phyloP scores from a whole-genome alignment of 2,113 vertebrate species.

The Thomomys bottae region DNA sequence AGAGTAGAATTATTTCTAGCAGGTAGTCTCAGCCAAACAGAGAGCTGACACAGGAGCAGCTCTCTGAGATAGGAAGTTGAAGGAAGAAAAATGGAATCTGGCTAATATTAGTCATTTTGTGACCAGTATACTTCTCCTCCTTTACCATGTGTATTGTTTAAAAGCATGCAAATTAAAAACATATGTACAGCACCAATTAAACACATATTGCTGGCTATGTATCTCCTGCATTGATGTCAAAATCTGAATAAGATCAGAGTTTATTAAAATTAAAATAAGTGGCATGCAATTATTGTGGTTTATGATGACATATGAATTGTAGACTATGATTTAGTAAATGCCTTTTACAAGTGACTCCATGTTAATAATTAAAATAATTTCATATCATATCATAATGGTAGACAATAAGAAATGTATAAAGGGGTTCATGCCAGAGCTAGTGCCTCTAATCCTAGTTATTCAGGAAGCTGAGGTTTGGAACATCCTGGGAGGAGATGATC shows the following conservation, averaged over 20 bases:
- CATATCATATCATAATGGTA: background rate
- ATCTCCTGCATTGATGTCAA: conserved; percentile 23
- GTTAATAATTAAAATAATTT: background rate
- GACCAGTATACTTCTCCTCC: background rate
- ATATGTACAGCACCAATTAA: background rate
- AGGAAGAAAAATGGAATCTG: conserved; percentile 68
- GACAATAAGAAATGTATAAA: background rate
- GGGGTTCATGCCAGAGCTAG: background rate
- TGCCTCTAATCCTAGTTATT: no score
- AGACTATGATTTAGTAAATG: conserved; percentile 18
- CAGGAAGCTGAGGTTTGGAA: no score
- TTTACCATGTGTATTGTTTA: background rate
- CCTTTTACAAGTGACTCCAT: background rate
- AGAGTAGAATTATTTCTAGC: conserved; percentile 75
- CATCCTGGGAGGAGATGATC: no score
- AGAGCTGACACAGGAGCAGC: conserved; percentile 37
- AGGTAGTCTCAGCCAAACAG: conserved; percentile 61
- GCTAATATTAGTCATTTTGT: conserved; percentile 52
- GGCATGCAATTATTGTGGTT: background rate
- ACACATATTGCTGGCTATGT: background rate
- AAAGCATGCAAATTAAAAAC: conserved; percentile 16
- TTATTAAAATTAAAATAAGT: conserved; percentile 32
- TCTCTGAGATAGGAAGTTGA: conserved; percentile 60
- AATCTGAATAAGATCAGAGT: background rate
- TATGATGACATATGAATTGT: background rate